Base-by-base conservation (phyloP, 2,888 invertebrate genomes). In the Nezara viridula region DNA sequence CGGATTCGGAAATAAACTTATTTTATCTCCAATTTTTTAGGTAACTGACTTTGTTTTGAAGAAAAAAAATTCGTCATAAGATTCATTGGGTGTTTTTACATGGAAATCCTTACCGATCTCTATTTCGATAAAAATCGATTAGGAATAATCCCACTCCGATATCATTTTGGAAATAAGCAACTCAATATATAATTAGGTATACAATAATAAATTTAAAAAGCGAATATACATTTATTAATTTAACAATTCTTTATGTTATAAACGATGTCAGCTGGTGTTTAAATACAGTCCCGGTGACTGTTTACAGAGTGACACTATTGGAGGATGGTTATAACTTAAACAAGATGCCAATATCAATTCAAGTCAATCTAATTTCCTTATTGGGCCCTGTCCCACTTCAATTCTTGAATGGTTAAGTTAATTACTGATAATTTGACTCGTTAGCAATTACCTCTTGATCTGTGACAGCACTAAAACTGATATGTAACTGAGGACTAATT, bases 331-430 rank as follows among this genome's bases (percentile, higher is more conserved):
- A 73, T 73, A 73, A 73, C 66, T 73, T 73, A 73, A 73, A 73
- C 66, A 73, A 73, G 66, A 73, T 37, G 66, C 37, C 66, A 73
- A 73, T 73, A 73, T 73, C 66, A 37, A 6, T 73, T 73, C 66
- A 37, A 73, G 32, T 73, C 32, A 73, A 73, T 73, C 10, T 73
- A 73, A 73, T 73, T 73, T 73, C 32, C 66, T 73, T 73, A 73
- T 73, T 73, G 66, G 66, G 37, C 37, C 37, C 4, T 73, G 66
- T 73, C 66, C 66, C 66, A 73, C 21, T 73, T 37, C 66, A 73
- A 73, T 73, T 73, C 66, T 73, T 73, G 66, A 73, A 32, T 73
- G 66, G 5, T 73, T 37, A 37, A 73, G 66, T 73, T 32, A 73
- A 73, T 73, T 73, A 73, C 37, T 21, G 5, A 73, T 73, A 37